Percentiles rank a stretch among this genome's conserved stretches.
These are phyloP conservation scores for Prunella strophiata DNA, from an alignment of 2,797 vertebrate species.

Conservation along the genomic window DNA sequence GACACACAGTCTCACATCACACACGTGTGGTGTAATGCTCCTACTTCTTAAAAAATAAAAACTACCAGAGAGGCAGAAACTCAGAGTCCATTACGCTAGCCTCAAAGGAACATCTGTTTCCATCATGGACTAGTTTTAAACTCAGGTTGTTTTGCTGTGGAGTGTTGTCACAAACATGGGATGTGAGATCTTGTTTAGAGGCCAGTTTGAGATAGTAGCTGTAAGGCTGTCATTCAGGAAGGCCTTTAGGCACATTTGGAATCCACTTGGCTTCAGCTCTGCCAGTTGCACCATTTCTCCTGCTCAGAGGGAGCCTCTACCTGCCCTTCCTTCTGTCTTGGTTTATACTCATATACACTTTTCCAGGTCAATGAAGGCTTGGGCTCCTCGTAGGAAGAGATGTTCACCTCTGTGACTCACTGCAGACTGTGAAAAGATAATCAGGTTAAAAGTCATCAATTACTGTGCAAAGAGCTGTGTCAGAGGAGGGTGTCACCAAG, in stretches of 20 bases:
- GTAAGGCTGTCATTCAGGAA: neutral
- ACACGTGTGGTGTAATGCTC: neutral
- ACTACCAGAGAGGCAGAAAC: neutral
- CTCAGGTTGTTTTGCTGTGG: neutral
- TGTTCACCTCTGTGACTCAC: accelerated
- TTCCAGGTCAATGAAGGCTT: neutral
- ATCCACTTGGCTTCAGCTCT: neutral
- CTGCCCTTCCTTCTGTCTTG: neutral
- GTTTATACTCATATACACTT: neutral
- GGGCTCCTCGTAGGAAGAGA: neutral
- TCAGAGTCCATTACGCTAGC: neutral
- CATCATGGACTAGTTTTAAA: neutral
- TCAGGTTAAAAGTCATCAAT: neutral
- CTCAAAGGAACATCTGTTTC: neutral
- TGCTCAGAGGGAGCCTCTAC: neutral
- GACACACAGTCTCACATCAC: neutral
- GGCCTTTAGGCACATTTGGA: neutral
- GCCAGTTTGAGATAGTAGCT: neutral
- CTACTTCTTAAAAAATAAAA: neutral
- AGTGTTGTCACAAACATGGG: neutral
- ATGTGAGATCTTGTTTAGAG: neutral
- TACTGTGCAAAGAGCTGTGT: neutral
- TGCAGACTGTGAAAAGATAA: neutral
- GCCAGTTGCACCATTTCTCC: neutral
- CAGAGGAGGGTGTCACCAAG: neutral